Conservation (phyloP, 2,888 invertebrate species). For the Hanleya hanleyi region DNA sequence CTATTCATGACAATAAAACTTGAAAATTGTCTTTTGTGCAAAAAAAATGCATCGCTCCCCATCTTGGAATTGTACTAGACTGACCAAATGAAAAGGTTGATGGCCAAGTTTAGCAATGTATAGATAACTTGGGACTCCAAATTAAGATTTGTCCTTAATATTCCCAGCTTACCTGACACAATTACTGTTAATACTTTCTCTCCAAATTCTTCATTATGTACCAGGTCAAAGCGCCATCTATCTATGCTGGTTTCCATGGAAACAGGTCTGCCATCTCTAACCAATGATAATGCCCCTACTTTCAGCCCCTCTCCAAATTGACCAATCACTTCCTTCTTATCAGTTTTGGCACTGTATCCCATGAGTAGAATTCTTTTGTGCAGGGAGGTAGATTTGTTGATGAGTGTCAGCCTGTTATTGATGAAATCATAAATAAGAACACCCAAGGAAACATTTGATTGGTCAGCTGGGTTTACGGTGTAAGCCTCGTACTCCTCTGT, state of each 20-base stretch:
- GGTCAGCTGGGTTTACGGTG: neutral
- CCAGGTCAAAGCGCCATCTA: constrained; percentile 29
- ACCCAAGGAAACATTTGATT: neutral
- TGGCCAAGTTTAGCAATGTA: no score
- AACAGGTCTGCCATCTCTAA: constrained; percentile 31
- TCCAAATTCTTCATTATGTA: constrained; percentile 17
- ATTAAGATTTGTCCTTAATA: no score
- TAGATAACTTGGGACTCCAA: no score
- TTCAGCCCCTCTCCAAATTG: constrained; percentile 39
- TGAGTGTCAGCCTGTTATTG: constrained; percentile 8
- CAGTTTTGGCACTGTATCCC: constrained; percentile 34
- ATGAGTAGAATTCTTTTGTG: constrained; percentile 30
- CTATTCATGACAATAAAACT: no score
- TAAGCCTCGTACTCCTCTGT: neutral
- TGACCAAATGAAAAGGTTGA: no score
- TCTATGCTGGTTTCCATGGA: constrained; percentile 32
- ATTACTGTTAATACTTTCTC: constrained; percentile 28
- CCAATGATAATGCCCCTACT: constrained; percentile 34
- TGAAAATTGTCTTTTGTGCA: no score
- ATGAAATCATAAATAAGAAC: constrained; percentile 14
- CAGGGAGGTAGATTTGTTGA: constrained; percentile 27
- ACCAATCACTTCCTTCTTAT: constrained; percentile 30
- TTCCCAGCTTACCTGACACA: constrained; percentile 23
- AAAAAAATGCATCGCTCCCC: no score
- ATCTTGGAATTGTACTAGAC: no score